These are phyloP conservation scores for Acanthurus lineatus DNA, from an alignment of 2,797 vertebrate genomes.

Conservation along the genomic window DNA sequence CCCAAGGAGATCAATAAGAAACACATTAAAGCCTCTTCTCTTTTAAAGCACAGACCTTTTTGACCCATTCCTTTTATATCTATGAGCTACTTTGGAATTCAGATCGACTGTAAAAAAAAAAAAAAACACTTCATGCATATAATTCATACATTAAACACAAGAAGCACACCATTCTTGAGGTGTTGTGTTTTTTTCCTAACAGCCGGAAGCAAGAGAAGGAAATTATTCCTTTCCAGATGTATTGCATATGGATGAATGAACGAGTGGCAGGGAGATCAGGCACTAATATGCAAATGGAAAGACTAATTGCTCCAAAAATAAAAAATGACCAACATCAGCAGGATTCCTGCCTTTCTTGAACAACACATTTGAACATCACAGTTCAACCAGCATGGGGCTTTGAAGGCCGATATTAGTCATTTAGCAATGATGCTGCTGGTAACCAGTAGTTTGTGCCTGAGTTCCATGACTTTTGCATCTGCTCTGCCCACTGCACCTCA, in stretches of 20 bases:
- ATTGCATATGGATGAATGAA: constrained; percentile 81
- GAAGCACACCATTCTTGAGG: constrained; percentile 62
- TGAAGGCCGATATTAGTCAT: background rate
- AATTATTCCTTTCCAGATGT: constrained; percentile 74
- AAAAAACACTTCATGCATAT: constrained; percentile 70
- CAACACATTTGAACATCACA: constrained; percentile 4
- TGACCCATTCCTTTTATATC: constrained; percentile 70
- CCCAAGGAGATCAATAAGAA: constrained; percentile 55
- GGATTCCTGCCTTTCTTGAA: constrained; percentile 62
- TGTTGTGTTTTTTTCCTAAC: constrained; percentile 50
- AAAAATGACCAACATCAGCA: constrained; percentile 84
- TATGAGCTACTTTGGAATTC: constrained; percentile 71
- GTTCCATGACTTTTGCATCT: constrained; percentile 3
- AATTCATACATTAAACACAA: constrained; percentile 76
- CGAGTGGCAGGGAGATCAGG: constrained; percentile 67
- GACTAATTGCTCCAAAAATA: constrained; percentile 80
- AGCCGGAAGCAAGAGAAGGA: constrained; percentile 66
- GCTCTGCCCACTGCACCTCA: background rate
- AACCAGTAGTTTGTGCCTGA: background rate
- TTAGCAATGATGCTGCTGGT: constrained; percentile 18
- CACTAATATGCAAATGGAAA: constrained; percentile 75
- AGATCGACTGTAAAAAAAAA: constrained; percentile 68
- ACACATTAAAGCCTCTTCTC: constrained; percentile 47
- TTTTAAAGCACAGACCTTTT: constrained; percentile 58
- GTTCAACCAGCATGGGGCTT: constrained; percentile 24